Evolutionary conservation across 1,140 invertebrate genomes (phyloP).

Genomic region (Plodia interpunctella): DNA sequence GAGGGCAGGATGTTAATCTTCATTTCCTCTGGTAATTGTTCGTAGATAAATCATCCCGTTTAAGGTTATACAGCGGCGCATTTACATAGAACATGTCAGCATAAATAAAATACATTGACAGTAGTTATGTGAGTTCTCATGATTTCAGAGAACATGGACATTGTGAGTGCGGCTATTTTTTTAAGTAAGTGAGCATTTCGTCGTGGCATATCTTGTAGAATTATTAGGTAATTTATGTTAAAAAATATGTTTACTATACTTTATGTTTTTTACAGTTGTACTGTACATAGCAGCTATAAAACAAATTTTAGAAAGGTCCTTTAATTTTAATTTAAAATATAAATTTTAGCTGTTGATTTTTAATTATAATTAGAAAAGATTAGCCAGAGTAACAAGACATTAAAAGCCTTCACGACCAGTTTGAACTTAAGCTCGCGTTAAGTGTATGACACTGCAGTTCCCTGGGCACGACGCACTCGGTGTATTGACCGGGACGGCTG

Average conservation of each 20-base stretch:
- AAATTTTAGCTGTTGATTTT: too few relatives aligned
- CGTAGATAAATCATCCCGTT: slow-evolving; percentile 14
- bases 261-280: too few relatives aligned
- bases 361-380: too few relatives aligned
- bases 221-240: too few relatives aligned
- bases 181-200: slow-evolving; percentile 10
- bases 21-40: slow-evolving; percentile 23
- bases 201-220: too few relatives aligned
- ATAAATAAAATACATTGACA: slow-evolving; percentile 7
- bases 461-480: slow-evolving; percentile 19
- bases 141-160: not conserved
- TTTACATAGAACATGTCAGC: slow-evolving; percentile 4
- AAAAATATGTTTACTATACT: too few relatives aligned
- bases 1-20: slow-evolving; percentile 24
- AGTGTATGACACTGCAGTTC: slow-evolving; percentile 44
- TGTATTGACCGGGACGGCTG: slow-evolving; percentile 31
- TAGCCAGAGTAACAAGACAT: too few relatives aligned
- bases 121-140: slow-evolving; percentile 2
- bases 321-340: too few relatives aligned
- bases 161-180: not conserved
- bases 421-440: slow-evolving; percentile 12
- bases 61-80: slow-evolving; percentile 5
- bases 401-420: too few relatives aligned
- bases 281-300: not conserved
- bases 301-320: not conserved